Base-by-base conservation (phyloP, 1,140 invertebrate species). In the Geopemphigus sp. region DNA sequence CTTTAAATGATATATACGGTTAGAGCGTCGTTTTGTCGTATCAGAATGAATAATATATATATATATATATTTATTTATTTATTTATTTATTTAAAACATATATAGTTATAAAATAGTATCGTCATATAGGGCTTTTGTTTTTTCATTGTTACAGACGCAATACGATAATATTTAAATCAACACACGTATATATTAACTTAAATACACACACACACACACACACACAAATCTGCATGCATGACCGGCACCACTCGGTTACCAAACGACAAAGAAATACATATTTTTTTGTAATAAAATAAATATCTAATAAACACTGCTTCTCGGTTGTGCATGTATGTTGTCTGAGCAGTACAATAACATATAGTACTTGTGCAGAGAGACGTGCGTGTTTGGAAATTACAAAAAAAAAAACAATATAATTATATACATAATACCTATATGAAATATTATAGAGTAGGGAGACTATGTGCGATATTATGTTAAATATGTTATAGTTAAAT, bases 401-500 rank as follows among this genome's bases (percentile, higher is more conserved):
- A 22, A 19, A 68, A 39, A 64, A 64, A 50, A 50, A 24, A 68
- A 68, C 17, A 53, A 70, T 29, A 53, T 53, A 26, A 50, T 14
- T 70, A 70, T 26, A 45, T 45, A 50, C 26, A 50, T 19, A 19
- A 64, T 64, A 64, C 14, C 29, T 68, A 68, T 68, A 68, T 22
- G 24, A 68, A 47, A 68, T n/a, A n/a, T n/a, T 68, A 68, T 47
- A 47, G 22, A 68, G 15, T 70, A 70, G 45, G 45, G 45, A 53
- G 47, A 70, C 66, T 70, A 56, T 57, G 72, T 57, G 53, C 72
- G 72, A 74, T 8, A 39, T 74, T 59, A 39, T 74, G 72, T 74
- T 74, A 74, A 57, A 59, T 39, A 74, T 74, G 72, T 74, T 74
- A 74, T 45, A 29, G 54, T 74, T 74, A 74, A 74, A 74, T 74